These are phyloP conservation scores for Spinibarbus caldwelli DNA, from an alignment of 2,797 vertebrate genomes.

Conservation along the genomic window DNA sequence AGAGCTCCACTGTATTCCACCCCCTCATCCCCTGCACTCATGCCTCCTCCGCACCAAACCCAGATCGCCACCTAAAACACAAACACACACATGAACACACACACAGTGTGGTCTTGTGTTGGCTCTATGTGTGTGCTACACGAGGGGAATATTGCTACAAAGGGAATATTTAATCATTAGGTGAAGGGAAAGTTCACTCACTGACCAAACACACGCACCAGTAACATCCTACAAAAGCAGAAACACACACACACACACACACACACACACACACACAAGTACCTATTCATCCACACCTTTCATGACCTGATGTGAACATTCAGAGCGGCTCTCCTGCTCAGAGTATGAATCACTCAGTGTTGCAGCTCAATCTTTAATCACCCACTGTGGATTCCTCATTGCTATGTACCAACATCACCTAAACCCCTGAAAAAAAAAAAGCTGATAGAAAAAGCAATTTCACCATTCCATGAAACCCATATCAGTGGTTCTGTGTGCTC, in stretches of 20 bases:
- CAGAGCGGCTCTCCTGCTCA: constrained; percentile 14
- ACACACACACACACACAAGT: constrained; percentile 21
- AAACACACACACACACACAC: background rate
- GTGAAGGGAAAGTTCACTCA: constrained; percentile 12
- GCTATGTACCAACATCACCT: constrained; percentile 19
- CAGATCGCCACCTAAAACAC: constrained; percentile 29
- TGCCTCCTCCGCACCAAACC: constrained; percentile 8
- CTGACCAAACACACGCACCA: constrained; percentile 30
- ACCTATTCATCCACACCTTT: constrained; percentile 39
- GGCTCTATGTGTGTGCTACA: constrained; percentile 14
- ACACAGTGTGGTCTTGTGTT: constrained; percentile 37
- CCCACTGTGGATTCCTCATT: constrained; percentile 23
- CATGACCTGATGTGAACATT: constrained; percentile 38
- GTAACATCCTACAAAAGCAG: constrained; percentile 10
- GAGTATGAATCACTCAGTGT: constrained; percentile 36
- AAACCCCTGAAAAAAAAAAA: constrained; percentile 1
- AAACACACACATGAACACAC: constrained; percentile 19
- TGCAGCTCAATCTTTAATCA: constrained; percentile 37
- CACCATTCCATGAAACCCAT: constrained; percentile 15
- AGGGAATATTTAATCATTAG: constrained; percentile 34
- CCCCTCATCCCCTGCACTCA: constrained; percentile 12
- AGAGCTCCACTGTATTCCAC: constrained; percentile 34
- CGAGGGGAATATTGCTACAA: too few species aligned
- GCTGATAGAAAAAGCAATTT: constrained; percentile 21
- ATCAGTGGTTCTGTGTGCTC: background rate